Base-by-base conservation (phyloP, 2,113 vertebrate species). In the Burhinus bistriatus region DNA sequence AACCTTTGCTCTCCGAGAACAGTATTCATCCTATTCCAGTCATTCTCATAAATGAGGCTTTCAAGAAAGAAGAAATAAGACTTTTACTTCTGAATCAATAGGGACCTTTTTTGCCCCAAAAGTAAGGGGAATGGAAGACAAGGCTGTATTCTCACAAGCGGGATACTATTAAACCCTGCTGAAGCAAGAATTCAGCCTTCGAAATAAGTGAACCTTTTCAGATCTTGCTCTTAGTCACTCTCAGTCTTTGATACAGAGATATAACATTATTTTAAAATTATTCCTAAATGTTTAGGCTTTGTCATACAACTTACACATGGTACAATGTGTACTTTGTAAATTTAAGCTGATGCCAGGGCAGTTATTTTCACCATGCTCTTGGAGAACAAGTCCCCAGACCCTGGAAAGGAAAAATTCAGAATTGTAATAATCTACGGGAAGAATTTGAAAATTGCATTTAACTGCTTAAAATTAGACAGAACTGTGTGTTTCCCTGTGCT, bases 141-240 rank as follows among this genome's bases (percentile, higher is more conserved):
- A 95, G 71, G 82, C 91, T 85, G 52, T 87, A 91, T 97, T 97
- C 91, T 97, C 95, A 45, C 57, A 80, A 85, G 45, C 1, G 9
- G 75, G 81, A 66, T 76, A 55, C 42, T 87, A 30, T 70, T 77
- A 77, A 96, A 89, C 94, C 75, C 93, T 70, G 94, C 51, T 70
- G 78, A 87, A 91, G 81, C 54, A 95, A 83, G 87, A 95, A 96
- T 96, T 96, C 91, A 64, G 87, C 55, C 49, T 45, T 83, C 26
- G 42, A 78, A 96, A 93, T 86, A 95, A 95, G 51, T 40, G 71
- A 91, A 77, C n/a, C 75, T 94, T 95, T 96, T 96, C 73, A 95
- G 75, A 77, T 83, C 78, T 87, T 70, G 40, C 51, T 92, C 32
- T 80, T 76, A 61, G 62, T 73, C 62, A 32, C 29, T 91, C 61